Conservation (phyloP, 2,113 vertebrate species). For the Barnardius zonarius region DNA sequence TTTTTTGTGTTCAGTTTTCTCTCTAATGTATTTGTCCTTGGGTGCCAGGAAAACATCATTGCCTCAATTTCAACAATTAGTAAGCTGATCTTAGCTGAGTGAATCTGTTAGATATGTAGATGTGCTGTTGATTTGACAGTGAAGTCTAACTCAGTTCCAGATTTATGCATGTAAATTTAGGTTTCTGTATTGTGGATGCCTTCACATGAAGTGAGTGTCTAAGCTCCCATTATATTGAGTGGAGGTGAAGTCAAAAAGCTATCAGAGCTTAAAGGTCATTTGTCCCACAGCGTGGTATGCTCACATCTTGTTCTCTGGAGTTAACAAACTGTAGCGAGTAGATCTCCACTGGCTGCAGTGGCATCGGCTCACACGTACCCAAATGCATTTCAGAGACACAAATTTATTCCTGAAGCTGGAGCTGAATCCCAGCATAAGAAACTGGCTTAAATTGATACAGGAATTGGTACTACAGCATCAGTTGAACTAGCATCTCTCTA, state of each 20-base stretch:
- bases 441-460: neutral
- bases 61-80: neutral
- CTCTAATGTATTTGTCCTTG: neutral
- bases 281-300: rapidly evolving
- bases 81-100: neutral
- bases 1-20: neutral
- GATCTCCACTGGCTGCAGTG: neutral
- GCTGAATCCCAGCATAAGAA: neutral
- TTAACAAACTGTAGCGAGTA: neutral
- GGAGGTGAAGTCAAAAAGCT: neutral
- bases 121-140: neutral
- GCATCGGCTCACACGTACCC: neutral
- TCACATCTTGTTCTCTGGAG: neutral
- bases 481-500: neutral
- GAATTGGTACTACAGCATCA: neutral
- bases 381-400: neutral
- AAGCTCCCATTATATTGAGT: neutral
- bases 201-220: neutral
- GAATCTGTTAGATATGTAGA: neutral
- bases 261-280: neutral
- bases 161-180: neutral
- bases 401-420: neutral
- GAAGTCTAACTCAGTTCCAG: neutral
- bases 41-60: neutral
- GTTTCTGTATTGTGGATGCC: neutral